phyloP scores from a whole-genome alignment of 2,797 vertebrate genomes.

The Halcyon smyrnensis region DNA sequence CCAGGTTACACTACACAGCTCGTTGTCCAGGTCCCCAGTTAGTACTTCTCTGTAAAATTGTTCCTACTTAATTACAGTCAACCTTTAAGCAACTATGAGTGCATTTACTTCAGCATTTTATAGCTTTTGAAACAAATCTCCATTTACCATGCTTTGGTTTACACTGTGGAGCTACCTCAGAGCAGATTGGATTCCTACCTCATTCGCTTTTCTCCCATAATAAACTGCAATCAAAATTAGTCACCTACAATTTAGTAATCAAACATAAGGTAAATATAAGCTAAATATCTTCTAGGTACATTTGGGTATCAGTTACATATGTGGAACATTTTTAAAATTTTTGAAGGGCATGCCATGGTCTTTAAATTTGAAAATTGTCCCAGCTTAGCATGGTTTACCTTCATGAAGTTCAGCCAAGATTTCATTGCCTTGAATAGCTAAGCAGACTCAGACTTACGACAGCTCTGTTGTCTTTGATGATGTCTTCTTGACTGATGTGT shows the following conservation, averaged over 20 bases:
- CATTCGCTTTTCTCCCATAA: background rate
- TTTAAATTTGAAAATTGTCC: background rate
- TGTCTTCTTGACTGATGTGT: constrained; percentile 1
- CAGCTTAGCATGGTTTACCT: constrained; percentile 2
- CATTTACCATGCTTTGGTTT: background rate
- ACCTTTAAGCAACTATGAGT: background rate
- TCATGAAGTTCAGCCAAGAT: background rate
- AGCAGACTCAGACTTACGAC: background rate
- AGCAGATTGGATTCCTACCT: background rate
- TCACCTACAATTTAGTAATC: background rate
- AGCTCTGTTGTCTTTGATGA: constrained; percentile 28
- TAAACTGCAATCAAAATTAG: background rate
- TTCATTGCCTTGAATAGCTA: constrained; percentile 12
- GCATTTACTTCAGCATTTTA: background rate
- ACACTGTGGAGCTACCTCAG: background rate
- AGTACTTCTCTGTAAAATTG: background rate
- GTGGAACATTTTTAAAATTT: background rate
- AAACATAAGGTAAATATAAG: background rate
- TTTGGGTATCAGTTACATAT: background rate
- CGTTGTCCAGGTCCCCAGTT: background rate
- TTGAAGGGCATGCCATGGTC: background rate
- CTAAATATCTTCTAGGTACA: background rate
- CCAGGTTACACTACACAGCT: background rate
- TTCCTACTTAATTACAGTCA: background rate
- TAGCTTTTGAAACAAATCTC: background rate